A percentile compares a stretch with the other conserved stretches of the same genome.
phyloP scores from a whole-genome alignment of 2,797 vertebrate genomes.

The Myripristis murdjan region DNA sequence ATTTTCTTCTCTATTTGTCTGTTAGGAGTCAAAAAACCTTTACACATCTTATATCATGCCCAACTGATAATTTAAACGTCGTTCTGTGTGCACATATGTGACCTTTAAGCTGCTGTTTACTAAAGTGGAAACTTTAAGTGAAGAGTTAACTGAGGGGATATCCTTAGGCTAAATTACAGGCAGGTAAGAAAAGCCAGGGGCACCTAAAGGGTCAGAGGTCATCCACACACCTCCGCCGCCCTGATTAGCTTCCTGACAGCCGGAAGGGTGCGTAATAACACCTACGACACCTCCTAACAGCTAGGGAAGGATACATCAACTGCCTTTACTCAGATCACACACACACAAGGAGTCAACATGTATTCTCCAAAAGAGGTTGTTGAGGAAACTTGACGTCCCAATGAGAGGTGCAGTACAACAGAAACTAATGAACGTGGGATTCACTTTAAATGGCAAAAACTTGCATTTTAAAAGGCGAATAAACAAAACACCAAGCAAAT shows the following conservation, averaged over 20 bases:
- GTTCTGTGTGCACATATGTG: constrained; percentile 26
- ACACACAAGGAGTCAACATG: constrained; percentile 11
- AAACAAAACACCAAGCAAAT: not conserved
- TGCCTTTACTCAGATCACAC: constrained; percentile 17
- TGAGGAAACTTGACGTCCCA: constrained; percentile 2
- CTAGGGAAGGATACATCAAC: constrained; percentile 19
- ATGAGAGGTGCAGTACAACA: too few relatives aligned
- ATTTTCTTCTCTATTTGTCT: not conserved
- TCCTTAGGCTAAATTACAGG: constrained; percentile 46
- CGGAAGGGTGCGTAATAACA: constrained; percentile 32
- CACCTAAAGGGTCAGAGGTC: constrained; percentile 63
- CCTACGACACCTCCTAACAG: constrained; percentile 16
- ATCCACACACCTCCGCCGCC: constrained; percentile 62
- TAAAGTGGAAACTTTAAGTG: constrained; percentile 24
- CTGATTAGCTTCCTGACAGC: constrained; percentile 71
- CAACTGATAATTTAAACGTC: not conserved
- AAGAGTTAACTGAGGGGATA: constrained; percentile 56
- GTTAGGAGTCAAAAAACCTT: not conserved
- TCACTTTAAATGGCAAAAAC: too few relatives aligned
- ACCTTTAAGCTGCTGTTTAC: constrained; percentile 8
- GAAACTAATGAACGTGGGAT: too few relatives aligned
- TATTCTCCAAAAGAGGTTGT: not conserved
- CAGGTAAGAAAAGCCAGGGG: constrained; percentile 55
- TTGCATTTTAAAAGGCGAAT: not conserved
- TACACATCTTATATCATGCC: not conserved